These are phyloP conservation scores for Aphidius gifuensis DNA, from an alignment of 1,140 invertebrate genomes.

Conservation along the genomic window DNA sequence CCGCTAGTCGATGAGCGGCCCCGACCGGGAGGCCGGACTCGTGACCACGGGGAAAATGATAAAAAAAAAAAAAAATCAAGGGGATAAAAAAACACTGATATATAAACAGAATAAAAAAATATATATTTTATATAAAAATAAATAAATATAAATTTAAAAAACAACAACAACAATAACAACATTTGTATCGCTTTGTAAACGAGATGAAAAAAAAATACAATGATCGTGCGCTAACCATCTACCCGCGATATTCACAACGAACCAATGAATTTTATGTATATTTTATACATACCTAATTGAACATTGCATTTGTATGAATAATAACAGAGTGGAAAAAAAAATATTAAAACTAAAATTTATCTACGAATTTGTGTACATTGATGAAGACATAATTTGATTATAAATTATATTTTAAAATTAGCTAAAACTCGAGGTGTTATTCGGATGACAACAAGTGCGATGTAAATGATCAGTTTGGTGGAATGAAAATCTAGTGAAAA, in stretches of 20 bases:
- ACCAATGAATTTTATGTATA: no score
- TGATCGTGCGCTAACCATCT: not conserved
- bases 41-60: conserved; percentile 23
- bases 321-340: no score
- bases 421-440: no score
- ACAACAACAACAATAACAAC: not conserved
- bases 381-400: no score
- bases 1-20: conserved; percentile 35
- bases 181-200: conserved; percentile 1
- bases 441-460: no score
- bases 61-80: conserved; percentile 15
- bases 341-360: no score
- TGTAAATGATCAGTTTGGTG: no score
- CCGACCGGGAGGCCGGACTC: conserved; percentile 23
- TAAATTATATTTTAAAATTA: no score
- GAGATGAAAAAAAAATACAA: not conserved
- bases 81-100: not conserved
- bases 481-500: no score
- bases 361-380: not conserved
- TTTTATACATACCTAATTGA: no score
- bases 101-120: conserved; percentile 6
- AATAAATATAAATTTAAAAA: not conserved
- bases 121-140: not conserved
- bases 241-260: no score
- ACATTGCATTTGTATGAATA: no score